Percentiles rank a stretch among this genome's conserved stretches.
These are phyloP conservation scores for Pangasianodon hypophthalmus DNA, from an alignment of 2,113 vertebrate species.

Conservation along the genomic window DNA sequence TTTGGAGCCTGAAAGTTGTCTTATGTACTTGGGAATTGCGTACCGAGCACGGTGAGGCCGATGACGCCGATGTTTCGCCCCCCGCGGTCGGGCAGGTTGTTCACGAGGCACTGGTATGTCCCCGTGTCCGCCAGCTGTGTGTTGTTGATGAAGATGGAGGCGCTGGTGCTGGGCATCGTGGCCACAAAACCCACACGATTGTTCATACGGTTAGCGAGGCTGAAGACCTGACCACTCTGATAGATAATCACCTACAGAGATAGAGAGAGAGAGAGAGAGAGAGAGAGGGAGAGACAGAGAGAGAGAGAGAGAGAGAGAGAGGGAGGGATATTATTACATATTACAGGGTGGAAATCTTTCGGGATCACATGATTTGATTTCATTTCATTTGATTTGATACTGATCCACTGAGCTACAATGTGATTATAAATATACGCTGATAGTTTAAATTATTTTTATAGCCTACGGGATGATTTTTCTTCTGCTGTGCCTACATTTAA, in stretches of 20 bases:
- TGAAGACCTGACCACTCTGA: slow-evolving; percentile 95
- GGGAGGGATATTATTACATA: not conserved
- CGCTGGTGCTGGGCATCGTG: slow-evolving; percentile 98
- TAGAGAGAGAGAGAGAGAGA: slow-evolving; percentile 12
- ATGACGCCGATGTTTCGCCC: slow-evolving; percentile 94
- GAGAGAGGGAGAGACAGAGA: not conserved
- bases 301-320: not conserved
- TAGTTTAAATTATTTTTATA: not conserved
- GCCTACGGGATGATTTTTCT: not conserved
- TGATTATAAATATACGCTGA: not conserved
- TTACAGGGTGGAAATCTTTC: not conserved
- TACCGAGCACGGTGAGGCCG: slow-evolving; percentile 96
- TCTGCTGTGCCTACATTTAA: not conserved
- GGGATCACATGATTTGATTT: not conserved
- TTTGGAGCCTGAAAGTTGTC: not conserved
- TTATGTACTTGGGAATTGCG: not conserved
- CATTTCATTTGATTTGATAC: not conserved
- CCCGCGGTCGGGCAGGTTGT: slow-evolving; percentile 94
- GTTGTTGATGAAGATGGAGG: slow-evolving; percentile 99
- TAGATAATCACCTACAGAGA: slow-evolving; percentile 91
- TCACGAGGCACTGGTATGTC: slow-evolving; percentile 99
- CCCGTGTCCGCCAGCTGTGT: slow-evolving; percentile 96
- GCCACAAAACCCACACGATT: slow-evolving; percentile 91
- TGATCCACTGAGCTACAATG: not conserved
- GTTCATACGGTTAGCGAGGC: slow-evolving; percentile 87